These are phyloP conservation scores for Dasyornis broadbenti DNA, from an alignment of 2,113 vertebrate genomes.

Conservation along the genomic window DNA sequence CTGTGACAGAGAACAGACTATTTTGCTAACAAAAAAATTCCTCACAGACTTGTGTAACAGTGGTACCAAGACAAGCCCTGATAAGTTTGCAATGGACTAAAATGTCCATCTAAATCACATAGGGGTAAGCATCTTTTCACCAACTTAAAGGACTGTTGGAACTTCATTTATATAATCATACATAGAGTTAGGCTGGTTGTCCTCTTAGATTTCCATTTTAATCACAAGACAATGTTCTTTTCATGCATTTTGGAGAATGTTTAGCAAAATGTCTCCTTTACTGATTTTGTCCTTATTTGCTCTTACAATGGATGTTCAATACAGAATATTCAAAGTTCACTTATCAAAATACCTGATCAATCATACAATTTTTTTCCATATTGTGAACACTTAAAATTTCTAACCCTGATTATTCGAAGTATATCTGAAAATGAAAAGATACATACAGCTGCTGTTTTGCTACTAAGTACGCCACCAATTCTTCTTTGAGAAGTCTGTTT, in stretches of 20 bases:
- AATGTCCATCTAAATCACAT: background rate
- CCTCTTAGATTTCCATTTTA: background rate
- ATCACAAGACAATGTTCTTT: background rate
- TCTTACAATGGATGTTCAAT: background rate
- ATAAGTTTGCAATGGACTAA: background rate
- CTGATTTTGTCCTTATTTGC: background rate
- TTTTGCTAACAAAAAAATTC: background rate
- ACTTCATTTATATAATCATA: background rate
- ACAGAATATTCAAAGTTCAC: background rate
- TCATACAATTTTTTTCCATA: background rate
- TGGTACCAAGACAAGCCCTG: background rate
- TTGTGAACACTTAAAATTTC: background rate
- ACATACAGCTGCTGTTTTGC: slow-evolving; percentile 59
- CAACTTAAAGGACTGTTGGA: background rate
- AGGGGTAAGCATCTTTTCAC: background rate
- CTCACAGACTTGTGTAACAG: background rate
- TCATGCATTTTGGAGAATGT: background rate
- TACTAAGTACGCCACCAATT: slow-evolving; percentile 6
- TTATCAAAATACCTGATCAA: background rate
- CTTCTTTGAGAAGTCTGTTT: slow-evolving; percentile 46
- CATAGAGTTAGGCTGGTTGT: background rate
- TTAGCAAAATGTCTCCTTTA: background rate
- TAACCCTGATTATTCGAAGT: background rate
- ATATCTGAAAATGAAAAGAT: background rate
- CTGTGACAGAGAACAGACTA: background rate